Evolutionary conservation across 2,888 invertebrate species (phyloP).

Genomic region (Carabus problematicus): DNA sequence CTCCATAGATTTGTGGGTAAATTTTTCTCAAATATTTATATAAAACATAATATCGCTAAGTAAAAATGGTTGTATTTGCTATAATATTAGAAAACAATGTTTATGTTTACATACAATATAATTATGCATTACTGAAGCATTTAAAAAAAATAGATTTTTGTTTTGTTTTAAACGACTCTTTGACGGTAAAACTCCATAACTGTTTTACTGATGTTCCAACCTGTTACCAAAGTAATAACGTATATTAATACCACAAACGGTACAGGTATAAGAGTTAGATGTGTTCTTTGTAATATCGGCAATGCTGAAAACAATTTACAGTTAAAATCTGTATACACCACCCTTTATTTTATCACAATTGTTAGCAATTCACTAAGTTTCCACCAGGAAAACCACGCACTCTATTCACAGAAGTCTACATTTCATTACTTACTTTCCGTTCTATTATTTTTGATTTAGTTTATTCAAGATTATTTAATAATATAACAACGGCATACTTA

Average conservation of each 20-base stretch:
- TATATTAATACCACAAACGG: slow-evolving; percentile 80
- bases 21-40: too few species aligned
- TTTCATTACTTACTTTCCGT: too few species aligned
- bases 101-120: too few species aligned
- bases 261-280: slow-evolving; percentile 83
- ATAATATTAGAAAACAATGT: too few species aligned
- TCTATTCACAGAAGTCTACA: too few species aligned
- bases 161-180: slow-evolving; percentile 68
- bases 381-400: too few species aligned
- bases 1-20: too few species aligned
- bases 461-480: too few species aligned
- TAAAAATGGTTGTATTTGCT: too few species aligned
- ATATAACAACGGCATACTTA: slow-evolving; percentile 61
- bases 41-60: too few species aligned
- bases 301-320: slow-evolving; percentile 69
- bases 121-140: too few species aligned
- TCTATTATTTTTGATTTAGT: too few species aligned
- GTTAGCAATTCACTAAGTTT: neutral
- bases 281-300: slow-evolving; percentile 84
- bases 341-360: neutral
- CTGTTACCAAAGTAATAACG: slow-evolving; percentile 75
- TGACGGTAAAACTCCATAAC: slow-evolving; percentile 86
- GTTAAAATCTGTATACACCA: neutral
- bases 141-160: neutral
- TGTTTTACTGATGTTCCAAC: slow-evolving; percentile 84